phyloP scores from a whole-genome alignment of 2,888 invertebrate genomes.

The Tridacna gigas region DNA sequence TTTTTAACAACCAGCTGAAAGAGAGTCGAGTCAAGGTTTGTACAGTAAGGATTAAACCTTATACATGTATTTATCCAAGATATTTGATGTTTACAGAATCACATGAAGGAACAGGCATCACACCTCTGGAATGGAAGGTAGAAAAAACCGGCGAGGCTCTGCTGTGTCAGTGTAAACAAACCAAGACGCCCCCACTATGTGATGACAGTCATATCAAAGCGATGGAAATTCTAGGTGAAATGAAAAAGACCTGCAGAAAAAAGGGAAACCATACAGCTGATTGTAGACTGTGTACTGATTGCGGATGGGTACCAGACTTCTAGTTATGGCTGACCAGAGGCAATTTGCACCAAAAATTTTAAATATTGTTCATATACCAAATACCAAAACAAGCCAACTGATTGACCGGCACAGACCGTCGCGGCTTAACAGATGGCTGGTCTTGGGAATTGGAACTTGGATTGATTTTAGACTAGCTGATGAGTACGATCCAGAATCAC shows the following conservation, averaged over 20 bases:
- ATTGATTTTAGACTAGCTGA: no score
- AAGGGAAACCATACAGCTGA: conserved; percentile 55
- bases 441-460: no score
- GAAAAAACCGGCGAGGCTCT: conserved; percentile 66
- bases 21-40: no score
- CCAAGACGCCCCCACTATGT: conserved; percentile 78
- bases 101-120: conserved; percentile 78
- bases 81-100: conserved; percentile 67
- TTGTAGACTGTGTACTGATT: conserved; percentile 77
- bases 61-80: no score
- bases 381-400: no score
- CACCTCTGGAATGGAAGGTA: conserved; percentile 78
- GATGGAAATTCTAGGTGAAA: conserved; percentile 70
- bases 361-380: no score
- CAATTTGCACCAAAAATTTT: no score
- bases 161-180: conserved; percentile 81
- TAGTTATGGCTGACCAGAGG: conserved; percentile 39
- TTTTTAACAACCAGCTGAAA: no score
- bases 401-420: no score
- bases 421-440: no score
- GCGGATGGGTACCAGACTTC: conserved; percentile 82
- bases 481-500: no score
- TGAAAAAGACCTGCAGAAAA: conserved; percentile 67
- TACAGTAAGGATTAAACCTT: no score
- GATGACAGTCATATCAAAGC: conserved; percentile 79